phyloP scores from a whole-genome alignment of 2,113 vertebrate genomes.

The Otis tarda region DNA sequence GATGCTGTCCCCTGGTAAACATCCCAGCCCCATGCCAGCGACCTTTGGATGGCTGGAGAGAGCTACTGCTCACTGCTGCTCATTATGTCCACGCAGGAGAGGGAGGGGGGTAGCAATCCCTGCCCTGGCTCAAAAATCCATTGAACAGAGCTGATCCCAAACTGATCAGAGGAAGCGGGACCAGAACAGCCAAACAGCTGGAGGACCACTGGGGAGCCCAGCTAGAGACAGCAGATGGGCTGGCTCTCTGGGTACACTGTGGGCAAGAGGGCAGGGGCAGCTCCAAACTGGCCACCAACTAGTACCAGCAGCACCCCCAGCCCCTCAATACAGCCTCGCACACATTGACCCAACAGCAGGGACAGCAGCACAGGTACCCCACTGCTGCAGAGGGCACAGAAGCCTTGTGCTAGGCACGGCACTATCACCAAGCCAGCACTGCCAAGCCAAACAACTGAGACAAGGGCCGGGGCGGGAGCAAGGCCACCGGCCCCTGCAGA shows the following conservation, averaged over 20 bases:
- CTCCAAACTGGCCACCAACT: not conserved
- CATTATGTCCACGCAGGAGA: fast-evolving
- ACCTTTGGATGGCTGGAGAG: not conserved
- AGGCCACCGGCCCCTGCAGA: fast-evolving
- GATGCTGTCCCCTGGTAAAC: not conserved
- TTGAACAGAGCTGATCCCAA: not conserved
- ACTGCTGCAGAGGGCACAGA: not conserved
- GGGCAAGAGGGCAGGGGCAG: not conserved
- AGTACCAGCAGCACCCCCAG: not conserved
- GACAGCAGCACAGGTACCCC: not conserved
- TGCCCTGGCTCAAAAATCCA: not conserved
- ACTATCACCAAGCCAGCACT: not conserved
- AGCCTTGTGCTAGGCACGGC: not conserved
- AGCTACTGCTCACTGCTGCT: not conserved
- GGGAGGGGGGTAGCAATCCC: not conserved
- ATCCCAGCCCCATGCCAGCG: not conserved
- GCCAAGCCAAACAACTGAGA: not conserved
- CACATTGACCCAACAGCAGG: fast-evolving
- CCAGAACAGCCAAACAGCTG: not conserved
- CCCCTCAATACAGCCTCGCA: not conserved
- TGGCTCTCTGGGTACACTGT: not conserved
- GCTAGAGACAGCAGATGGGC: not conserved
- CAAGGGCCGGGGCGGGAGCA: not conserved
- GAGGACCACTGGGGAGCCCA: not conserved
- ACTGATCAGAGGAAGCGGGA: not conserved